Evolutionary conservation across 2,888 invertebrate species (phyloP).

Genomic region (Eristalis arbustorum): DNA sequence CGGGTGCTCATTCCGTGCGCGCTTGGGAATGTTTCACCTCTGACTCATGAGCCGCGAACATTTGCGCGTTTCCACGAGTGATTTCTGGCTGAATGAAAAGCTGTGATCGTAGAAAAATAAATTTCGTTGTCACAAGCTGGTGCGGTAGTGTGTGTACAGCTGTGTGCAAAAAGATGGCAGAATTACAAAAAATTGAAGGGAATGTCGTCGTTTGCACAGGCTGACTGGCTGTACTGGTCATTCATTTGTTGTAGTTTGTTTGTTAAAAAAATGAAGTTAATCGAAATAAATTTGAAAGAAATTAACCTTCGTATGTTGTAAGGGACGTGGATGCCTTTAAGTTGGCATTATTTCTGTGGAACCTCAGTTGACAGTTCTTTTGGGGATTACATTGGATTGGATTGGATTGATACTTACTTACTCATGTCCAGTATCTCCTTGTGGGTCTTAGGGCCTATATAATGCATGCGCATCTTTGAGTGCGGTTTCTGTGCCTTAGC

Average conservation of each 20-base stretch:
- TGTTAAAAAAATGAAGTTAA: background rate
- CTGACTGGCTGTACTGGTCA: background rate
- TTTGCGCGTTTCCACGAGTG: background rate
- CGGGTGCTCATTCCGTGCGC: background rate
- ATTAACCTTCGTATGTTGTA: no score
- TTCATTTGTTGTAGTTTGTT: background rate
- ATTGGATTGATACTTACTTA: no score
- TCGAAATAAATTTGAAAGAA: background rate
- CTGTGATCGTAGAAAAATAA: background rate
- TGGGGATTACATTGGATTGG: no score
- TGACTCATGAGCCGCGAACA: background rate
- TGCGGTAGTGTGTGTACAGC: background rate
- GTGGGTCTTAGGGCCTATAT: no score
- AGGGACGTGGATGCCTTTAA: no score
- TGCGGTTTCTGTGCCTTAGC: no score
- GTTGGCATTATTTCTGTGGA: no score
- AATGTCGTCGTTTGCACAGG: background rate
- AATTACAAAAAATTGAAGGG: background rate
- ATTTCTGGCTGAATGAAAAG: background rate
- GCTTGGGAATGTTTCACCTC: background rate
- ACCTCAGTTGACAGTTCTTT: no score
- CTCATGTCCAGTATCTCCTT: no score
- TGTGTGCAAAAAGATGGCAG: background rate
- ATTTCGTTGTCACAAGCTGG: background rate
- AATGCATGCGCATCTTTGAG: no score